These are phyloP conservation scores for Apostichopus californicus DNA, from an alignment of 35 echinoderm and acorn worm genomes.

Conservation along the genomic window DNA sequence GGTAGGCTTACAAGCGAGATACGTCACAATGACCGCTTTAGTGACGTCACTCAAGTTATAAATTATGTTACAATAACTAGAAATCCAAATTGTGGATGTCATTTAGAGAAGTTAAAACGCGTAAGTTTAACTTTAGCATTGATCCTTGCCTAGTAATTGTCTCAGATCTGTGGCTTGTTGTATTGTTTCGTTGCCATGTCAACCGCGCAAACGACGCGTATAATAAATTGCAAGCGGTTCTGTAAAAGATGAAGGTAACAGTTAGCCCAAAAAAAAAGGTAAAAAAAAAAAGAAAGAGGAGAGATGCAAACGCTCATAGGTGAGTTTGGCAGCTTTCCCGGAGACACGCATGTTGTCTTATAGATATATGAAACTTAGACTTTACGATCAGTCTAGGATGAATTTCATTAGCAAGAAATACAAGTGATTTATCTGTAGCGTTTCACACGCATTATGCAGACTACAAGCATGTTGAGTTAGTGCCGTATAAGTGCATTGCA, in stretches of 20 bases:
- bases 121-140: neutral
- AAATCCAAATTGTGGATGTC: neutral
- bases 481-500: no score
- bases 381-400: no score
- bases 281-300: neutral
- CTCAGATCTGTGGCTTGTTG: neutral
- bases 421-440: no score
- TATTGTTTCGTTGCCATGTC: neutral
- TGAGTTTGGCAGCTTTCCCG: no score
- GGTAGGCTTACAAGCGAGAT: neutral
- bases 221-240: neutral
- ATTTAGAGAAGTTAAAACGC: constrained; percentile 5
- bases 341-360: no score
- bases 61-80: constrained; percentile 24
- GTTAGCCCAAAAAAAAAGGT: neutral
- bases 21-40: constrained; percentile 6
- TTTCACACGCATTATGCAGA: no score
- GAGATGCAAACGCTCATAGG: neutral
- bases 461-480: no score
- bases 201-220: constrained; percentile 9
- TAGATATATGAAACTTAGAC: no score
- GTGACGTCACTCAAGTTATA: constrained; percentile 17
- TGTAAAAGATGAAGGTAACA: neutral
- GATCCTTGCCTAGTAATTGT: neutral
- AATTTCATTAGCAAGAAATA: no score